These are phyloP conservation scores for Trachelipus rathkii DNA, from an alignment of 1,140 invertebrate species.

Conservation along the genomic window DNA sequence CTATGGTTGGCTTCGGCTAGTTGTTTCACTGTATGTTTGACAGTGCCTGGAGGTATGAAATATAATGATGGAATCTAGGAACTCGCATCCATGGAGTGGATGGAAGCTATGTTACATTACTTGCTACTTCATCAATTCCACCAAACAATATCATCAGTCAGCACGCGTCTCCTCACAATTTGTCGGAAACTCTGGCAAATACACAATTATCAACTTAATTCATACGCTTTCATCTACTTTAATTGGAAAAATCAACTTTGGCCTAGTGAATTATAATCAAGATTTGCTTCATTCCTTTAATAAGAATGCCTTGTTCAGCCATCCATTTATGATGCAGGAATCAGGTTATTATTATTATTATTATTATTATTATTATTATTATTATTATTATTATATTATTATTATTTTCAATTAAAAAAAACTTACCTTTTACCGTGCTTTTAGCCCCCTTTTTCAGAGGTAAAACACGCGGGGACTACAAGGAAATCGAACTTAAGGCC, in stretches of 20 bases:
- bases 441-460: no score
- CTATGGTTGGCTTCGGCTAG: no score
- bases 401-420: no score
- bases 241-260: constrained; percentile 32
- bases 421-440: no score
- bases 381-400: no score
- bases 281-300: constrained; percentile 34
- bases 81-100: constrained; percentile 35
- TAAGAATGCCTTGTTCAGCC: constrained; percentile 33
- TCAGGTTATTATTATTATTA: no score
- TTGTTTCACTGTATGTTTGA: constrained; percentile 62
- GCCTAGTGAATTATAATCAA: constrained; percentile 28
- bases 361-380: no score
- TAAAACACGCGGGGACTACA: no score
- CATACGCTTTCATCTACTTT: background rate
- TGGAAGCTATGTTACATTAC: constrained; percentile 37
- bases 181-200: background rate
- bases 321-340: constrained; percentile 32
- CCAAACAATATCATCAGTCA: constrained; percentile 16
- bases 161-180: constrained; percentile 20
- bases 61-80: constrained; percentile 38
- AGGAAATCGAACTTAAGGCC: no score
- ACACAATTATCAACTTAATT: background rate
- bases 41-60: constrained; percentile 50
- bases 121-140: constrained; percentile 34